Percentiles rank a stretch among this genome's conserved stretches.
These are phyloP conservation scores for Halotydeus destructor DNA, from an alignment of 1,140 invertebrate genomes.

Conservation along the genomic window DNA sequence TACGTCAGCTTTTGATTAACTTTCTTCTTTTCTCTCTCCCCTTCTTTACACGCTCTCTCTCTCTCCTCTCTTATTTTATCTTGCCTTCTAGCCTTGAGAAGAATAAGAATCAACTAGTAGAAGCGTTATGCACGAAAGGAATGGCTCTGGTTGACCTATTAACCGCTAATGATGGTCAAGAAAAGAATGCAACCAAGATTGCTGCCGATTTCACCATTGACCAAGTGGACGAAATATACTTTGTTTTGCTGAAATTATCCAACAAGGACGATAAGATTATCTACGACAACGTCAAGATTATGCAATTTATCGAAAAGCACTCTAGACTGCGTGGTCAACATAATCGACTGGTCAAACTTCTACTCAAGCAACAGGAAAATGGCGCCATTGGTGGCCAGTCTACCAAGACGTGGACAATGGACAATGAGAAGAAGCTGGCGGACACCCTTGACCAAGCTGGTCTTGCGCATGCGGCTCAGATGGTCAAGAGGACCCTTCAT, in stretches of 20 bases:
- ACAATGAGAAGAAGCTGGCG: conserved; percentile 42
- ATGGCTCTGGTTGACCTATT: conserved; percentile 43
- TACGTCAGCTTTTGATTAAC: neutral
- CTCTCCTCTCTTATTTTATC: conserved; percentile 8
- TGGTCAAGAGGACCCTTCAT: conserved; percentile 6
- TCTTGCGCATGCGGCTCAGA: conserved; percentile 2
- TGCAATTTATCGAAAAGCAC: conserved; percentile 57
- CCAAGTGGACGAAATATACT: conserved; percentile 6
- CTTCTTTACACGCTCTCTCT: conserved; percentile 2
- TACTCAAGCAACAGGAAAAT: conserved; percentile 54
- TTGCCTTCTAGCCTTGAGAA: conserved; percentile 45
- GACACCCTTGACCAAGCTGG: conserved; percentile 27
- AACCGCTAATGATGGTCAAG: too few species aligned
- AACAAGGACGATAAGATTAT: neutral
- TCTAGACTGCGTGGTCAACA: conserved; percentile 49
- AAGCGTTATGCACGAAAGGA: conserved; percentile 50
- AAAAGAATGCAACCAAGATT: conserved; percentile 22
- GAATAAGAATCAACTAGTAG: conserved; percentile 47
- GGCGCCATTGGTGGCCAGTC: conserved; percentile 27
- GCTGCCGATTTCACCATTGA: conserved; percentile 10
- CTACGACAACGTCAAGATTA: conserved; percentile 22
- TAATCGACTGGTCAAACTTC: conserved; percentile 51
- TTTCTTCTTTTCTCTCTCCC: conserved; percentile 1
- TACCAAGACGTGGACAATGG: neutral
- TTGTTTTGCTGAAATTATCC: conserved; percentile 4